phyloP scores from a whole-genome alignment of 2,797 vertebrate species.

The Lagodon rhomboides region DNA sequence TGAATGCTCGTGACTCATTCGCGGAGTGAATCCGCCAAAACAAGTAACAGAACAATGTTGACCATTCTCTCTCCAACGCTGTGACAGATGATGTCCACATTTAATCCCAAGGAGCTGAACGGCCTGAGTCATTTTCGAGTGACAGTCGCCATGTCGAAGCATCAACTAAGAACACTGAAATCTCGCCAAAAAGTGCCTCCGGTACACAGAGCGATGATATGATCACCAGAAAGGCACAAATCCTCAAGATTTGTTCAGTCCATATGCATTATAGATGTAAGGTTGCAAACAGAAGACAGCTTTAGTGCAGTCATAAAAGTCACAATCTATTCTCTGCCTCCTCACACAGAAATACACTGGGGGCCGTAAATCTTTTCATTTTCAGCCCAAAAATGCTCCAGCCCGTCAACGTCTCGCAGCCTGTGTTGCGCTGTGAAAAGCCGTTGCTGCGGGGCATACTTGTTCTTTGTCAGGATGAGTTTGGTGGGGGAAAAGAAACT shows the following conservation, averaged over 20 bases:
- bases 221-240: slow-evolving; percentile 10
- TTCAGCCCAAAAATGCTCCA: slow-evolving; percentile 26
- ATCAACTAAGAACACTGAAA: neutral
- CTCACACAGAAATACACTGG: slow-evolving; percentile 26
- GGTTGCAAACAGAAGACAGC: slow-evolving; percentile 28
- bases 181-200: neutral
- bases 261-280: slow-evolving; percentile 20
- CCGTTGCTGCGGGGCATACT: slow-evolving; percentile 48
- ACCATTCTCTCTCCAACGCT: slow-evolving; percentile 27
- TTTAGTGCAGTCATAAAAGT: slow-evolving; percentile 46
- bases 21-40: slow-evolving; percentile 30
- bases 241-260: slow-evolving; percentile 19
- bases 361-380: slow-evolving; percentile 53
- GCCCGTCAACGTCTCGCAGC: slow-evolving; percentile 33
- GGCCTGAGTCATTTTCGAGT: slow-evolving; percentile 13
- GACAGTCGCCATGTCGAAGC: slow-evolving; percentile 15
- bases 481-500: slow-evolving; percentile 54
- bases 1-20: slow-evolving; percentile 54
- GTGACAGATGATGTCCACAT: slow-evolving; percentile 22
- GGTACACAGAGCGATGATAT: neutral
- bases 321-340: slow-evolving; percentile 22
- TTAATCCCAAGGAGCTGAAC: slow-evolving; percentile 5
- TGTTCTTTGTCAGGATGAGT: slow-evolving; percentile 72
- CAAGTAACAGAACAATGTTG: slow-evolving; percentile 36
- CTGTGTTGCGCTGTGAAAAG: slow-evolving; percentile 43